phyloP scores from a whole-genome alignment of 2,888 invertebrate genomes.

The Koerneria pararmatus region DNA sequence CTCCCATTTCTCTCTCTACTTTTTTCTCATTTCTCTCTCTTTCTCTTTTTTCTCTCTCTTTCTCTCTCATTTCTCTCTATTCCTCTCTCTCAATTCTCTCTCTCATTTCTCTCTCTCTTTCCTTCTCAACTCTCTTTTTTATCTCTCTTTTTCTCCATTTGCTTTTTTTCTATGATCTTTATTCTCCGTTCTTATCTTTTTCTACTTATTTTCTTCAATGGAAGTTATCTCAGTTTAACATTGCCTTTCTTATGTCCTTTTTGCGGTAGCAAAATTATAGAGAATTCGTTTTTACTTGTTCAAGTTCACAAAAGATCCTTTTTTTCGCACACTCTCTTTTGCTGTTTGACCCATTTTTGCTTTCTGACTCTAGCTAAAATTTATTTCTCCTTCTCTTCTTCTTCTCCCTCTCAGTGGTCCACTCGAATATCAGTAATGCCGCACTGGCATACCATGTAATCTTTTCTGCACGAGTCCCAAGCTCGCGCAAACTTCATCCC shows the following conservation, averaged over 20 bases:
- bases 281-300: too few relatives aligned
- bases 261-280: too few relatives aligned
- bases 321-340: too few relatives aligned
- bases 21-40: slow-evolving; percentile 14
- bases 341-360: too few relatives aligned
- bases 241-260: too few relatives aligned
- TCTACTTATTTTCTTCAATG: background rate
- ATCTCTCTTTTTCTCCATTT: background rate
- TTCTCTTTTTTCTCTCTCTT: slow-evolving; percentile 3
- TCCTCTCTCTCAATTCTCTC: background rate
- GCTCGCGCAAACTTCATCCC: background rate
- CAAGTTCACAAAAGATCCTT: too few relatives aligned
- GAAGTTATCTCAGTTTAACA: too few relatives aligned
- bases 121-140: background rate
- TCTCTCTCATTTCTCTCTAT: slow-evolving; percentile 1
- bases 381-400: too few relatives aligned
- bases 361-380: too few relatives aligned
- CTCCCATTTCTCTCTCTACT: slow-evolving; percentile 14
- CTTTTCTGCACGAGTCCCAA: too few relatives aligned
- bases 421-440: background rate
- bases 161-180: too few relatives aligned
- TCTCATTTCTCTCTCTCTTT: background rate
- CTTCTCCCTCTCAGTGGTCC: background rate
- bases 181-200: slow-evolving; percentile 4
- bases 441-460: background rate